Percentiles rank a stretch among this genome's conserved stretches.
phyloP scores from a whole-genome alignment of 2,888 invertebrate species.

The Drosophila barbarae region DNA sequence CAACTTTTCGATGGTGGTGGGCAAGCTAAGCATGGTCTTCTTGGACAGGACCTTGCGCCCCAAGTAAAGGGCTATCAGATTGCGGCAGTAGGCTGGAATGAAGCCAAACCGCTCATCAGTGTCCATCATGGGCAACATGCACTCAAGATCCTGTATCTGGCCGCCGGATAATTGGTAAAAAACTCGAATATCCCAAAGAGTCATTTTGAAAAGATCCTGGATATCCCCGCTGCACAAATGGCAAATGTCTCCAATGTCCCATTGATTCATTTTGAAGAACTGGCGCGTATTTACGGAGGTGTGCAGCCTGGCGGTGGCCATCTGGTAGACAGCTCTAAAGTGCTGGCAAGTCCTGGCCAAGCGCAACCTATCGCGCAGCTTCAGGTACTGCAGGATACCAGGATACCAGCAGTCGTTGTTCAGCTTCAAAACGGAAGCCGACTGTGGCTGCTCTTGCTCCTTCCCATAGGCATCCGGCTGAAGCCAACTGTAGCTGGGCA shows the following conservation, averaged over 20 bases:
- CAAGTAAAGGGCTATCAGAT: not conserved
- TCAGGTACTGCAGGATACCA: conserved; percentile 40
- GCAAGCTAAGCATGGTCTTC: not conserved
- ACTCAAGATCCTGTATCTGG: conserved; percentile 2
- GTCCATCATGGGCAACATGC: not conserved
- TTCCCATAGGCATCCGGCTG: conserved; percentile 46
- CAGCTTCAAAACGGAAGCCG: conserved; percentile 37
- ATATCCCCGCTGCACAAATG: not conserved
- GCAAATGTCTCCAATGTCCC: conserved; percentile 53
- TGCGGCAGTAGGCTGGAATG: not conserved
- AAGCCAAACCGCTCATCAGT: not conserved
- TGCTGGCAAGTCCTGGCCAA: conserved; percentile 57
- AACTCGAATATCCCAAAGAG: not conserved
- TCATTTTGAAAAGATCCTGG: not conserved
- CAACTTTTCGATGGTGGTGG: not conserved
- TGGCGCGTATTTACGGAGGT: conserved; percentile 14
- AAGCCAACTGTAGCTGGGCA: conserved; percentile 57
- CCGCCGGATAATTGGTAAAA: conserved; percentile 51
- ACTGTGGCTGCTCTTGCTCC: not conserved
- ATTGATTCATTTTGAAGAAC: conserved; percentile 43
- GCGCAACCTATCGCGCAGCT: conserved; percentile 48
- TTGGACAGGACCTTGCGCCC: not conserved
- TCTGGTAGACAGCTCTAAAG: conserved; percentile 40
- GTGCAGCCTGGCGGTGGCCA: conserved; percentile 31
- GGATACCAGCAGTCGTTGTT: conserved; percentile 58